Percentiles rank a stretch among this genome's conserved stretches.
These are phyloP conservation scores for Drosophila silvestris DNA, from an alignment of 2,888 invertebrate species.

Conservation along the genomic window DNA sequence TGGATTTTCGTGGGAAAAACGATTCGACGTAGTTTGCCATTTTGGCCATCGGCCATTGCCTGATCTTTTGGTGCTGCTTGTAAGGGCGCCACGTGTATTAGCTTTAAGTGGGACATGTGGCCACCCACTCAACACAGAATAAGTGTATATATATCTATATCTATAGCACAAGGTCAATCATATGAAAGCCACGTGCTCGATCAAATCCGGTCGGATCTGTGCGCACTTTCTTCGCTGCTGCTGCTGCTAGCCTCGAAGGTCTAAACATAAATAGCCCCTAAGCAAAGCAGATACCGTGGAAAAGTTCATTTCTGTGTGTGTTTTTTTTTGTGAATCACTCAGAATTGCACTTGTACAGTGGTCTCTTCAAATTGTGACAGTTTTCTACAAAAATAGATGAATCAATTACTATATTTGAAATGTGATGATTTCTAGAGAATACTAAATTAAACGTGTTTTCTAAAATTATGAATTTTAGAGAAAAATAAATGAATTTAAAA, in stretches of 20 bases:
- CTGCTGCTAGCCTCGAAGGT: conserved; percentile 7
- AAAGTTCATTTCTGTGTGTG: conserved; percentile 6
- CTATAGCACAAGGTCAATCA: conserved; percentile 51
- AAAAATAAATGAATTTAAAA: not conserved
- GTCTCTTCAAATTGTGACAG: not conserved
- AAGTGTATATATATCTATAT: conserved; percentile 25
- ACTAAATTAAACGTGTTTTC: not conserved
- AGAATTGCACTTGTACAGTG: not conserved
- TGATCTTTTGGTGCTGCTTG: conserved; percentile 31
- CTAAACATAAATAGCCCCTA: conserved; percentile 3
- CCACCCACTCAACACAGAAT: conserved; percentile 29
- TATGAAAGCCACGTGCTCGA: conserved; percentile 53
- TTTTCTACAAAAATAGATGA: not conserved
- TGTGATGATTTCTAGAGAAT: not conserved
- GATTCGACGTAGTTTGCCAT: conserved; percentile 55
- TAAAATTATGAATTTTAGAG: not conserved
- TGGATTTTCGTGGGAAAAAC: conserved; percentile 34
- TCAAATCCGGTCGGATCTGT: conserved; percentile 22
- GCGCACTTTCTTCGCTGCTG: conserved; percentile 16
- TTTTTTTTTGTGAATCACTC: not conserved
- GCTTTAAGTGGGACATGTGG: conserved; percentile 22
- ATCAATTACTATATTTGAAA: not conserved
- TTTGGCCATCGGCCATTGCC: conserved; percentile 57
- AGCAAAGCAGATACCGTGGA: conserved; percentile 1
- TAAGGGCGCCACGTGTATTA: conserved; percentile 51